A percentile compares a stretch with the other conserved stretches of the same genome.
These are phyloP conservation scores for Pungitius pungitius DNA, from an alignment of 2,113 vertebrate genomes.

Conservation along the genomic window DNA sequence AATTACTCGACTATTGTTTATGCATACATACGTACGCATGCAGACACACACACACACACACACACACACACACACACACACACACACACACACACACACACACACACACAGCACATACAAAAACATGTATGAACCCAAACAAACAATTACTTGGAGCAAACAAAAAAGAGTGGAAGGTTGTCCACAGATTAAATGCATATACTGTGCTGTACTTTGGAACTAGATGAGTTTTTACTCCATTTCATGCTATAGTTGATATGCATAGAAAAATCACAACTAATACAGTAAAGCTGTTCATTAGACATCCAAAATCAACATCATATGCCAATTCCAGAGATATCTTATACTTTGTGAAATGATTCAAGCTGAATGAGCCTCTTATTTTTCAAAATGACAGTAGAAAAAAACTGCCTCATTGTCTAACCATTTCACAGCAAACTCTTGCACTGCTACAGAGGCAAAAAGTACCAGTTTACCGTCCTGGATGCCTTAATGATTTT, in stretches of 20 bases:
- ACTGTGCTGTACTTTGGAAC: slow-evolving; percentile 65
- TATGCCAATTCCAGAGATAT: slow-evolving; percentile 68
- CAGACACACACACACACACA: slow-evolving; percentile 7
- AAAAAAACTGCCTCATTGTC: slow-evolving; percentile 59
- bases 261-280: slow-evolving; percentile 77
- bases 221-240: slow-evolving; percentile 54
- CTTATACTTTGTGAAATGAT: slow-evolving; percentile 68
- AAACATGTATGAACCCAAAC: slow-evolving; percentile 53
- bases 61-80: slow-evolving; percentile 21
- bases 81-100: slow-evolving; percentile 15
- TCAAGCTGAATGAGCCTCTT: slow-evolving; percentile 58
- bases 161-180: slow-evolving; percentile 43
- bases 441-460: slow-evolving; percentile 61
- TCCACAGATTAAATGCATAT: slow-evolving; percentile 71
- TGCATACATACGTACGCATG: background rate
- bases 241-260: slow-evolving; percentile 77
- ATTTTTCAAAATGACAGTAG: slow-evolving; percentile 63
- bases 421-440: slow-evolving; percentile 70
- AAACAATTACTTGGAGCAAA: slow-evolving; percentile 59
- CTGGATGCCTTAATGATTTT: slow-evolving; percentile 65
- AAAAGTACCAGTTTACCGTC: slow-evolving; percentile 69
- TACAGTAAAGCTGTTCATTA: slow-evolving; percentile 74
- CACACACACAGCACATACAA: slow-evolving; percentile 46
- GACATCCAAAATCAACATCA: slow-evolving; percentile 70
- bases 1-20: slow-evolving; percentile 9